Evolutionary conservation across 30 jellyfish, hydroid and myxozoan species (phyloP).

Genomic region (Aurelia sp.): DNA sequence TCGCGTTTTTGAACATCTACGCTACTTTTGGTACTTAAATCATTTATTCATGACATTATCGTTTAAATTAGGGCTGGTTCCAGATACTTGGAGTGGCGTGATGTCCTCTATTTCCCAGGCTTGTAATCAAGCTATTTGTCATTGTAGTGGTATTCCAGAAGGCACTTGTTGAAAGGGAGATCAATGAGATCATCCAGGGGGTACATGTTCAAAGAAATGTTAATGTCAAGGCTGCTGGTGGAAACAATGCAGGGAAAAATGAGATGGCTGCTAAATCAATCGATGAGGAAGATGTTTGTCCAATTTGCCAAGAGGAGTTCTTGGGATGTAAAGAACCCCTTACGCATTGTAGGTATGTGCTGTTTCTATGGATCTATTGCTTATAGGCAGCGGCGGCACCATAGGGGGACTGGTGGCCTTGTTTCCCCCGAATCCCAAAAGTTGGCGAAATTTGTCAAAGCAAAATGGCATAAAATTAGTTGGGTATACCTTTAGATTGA

Average conservation of each 20-base stretch:
- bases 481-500: too few species aligned
- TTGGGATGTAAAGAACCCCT: constrained; percentile 45
- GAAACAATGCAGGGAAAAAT: constrained; percentile 17
- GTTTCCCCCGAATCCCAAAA: too few species aligned
- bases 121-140: not conserved
- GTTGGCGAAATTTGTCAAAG: too few species aligned
- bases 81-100: too few species aligned
- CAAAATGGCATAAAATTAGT: too few species aligned
- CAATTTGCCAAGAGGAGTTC: constrained; percentile 90
- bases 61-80: not conserved
- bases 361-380: not conserved
- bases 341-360: constrained; percentile 83
- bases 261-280: constrained; percentile 51
- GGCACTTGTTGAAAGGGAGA: constrained; percentile 85
- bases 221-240: constrained; percentile 1
- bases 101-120: not conserved
- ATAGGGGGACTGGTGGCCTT: too few species aligned
- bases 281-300: constrained; percentile 90
- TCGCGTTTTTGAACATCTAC: too few species aligned
- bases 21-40: too few species aligned
- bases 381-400: not conserved
- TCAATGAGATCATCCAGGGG: constrained; percentile 73
- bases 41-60: too few species aligned
- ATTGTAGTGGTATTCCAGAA: constrained; percentile 76
- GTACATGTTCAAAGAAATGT: constrained; percentile 24